Base-by-base conservation (phyloP, 2,113 vertebrate species). In the Calypte anna region DNA sequence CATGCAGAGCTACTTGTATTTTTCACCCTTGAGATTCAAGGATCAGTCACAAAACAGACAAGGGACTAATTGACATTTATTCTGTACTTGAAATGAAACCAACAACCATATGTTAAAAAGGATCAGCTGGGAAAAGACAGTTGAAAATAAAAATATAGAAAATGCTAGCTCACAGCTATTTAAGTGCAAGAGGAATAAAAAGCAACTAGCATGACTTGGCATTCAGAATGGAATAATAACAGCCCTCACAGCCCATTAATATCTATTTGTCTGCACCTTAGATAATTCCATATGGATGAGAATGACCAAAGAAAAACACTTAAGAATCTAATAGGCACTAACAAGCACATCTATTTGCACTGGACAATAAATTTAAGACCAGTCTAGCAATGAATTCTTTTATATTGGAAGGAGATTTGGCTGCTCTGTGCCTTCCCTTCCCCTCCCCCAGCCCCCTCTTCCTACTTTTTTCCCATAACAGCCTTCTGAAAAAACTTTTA, bases 1-100 rank as follows among this genome's bases (percentile, higher is more conserved):
- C 4, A 5, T 1, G 6, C 55, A 78, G 27, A 81, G 25, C 18
- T 70, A 51, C 68, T 77, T 83, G 76, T 64, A 72, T 86, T 91
- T 90, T 57, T 36, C 27, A 31, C 24, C n/a, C 66, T 57, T 9
- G 64, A 81, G 78, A 72, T 76, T 63, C 58, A 30, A 89, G 61
- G 83, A 69, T 95, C 79, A 61, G 74, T 55, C 68, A 90, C 53
- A 78, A 91, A 93, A 70, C 30, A 86, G 74, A 63, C 1, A 3
- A 91, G 73, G 67, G 53, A 90, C 36, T 91, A 94, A 94, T 89
- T 81, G 82, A 76, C 54, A 82, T 90, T 90, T 91, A 68, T 76
- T 78, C 79, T 80, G n/a, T 90, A 61, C 79, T 88, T 91, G 75
- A 94, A 91, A 89, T 48, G 43, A 90, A 82, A 88, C 6, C 57